These are phyloP conservation scores for Myripristis jacobus DNA, from an alignment of 2,797 vertebrate species.

Conservation along the genomic window DNA sequence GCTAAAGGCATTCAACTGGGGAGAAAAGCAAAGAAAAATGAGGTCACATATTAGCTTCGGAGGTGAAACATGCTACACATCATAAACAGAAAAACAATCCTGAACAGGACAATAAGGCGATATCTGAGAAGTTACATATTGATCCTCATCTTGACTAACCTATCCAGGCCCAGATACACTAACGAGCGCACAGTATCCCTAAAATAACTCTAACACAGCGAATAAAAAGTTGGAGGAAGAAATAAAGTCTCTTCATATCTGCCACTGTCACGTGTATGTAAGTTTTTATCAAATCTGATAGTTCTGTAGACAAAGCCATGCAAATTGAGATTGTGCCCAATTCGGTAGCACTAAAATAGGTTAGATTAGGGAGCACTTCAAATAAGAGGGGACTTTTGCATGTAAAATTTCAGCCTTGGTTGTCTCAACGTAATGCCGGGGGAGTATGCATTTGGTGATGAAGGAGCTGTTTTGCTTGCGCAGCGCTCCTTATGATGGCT, in stretches of 20 bases:
- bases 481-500: neutral
- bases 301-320: too few relatives aligned
- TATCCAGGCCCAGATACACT: neutral
- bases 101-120: neutral
- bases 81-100: slow-evolving; percentile 6
- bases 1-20: neutral
- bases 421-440: neutral
- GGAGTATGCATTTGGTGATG: neutral
- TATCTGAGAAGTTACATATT: neutral
- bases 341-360: too few relatives aligned
- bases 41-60: slow-evolving; percentile 7
- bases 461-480: neutral
- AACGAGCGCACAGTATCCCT: neutral
- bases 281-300: too few relatives aligned
- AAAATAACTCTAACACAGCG: neutral
- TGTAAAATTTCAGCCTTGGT: slow-evolving; percentile 15
- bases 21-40: neutral
- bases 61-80: slow-evolving; percentile 11
- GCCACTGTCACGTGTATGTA: too few relatives aligned
- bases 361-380: neutral
- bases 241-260: neutral
- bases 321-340: too few relatives aligned
- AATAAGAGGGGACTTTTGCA: neutral
- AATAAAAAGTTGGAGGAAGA: neutral
- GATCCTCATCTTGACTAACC: slow-evolving; percentile 7